phyloP scores from a whole-genome alignment of 2,113 vertebrate species.

The Chamaea fasciata region DNA sequence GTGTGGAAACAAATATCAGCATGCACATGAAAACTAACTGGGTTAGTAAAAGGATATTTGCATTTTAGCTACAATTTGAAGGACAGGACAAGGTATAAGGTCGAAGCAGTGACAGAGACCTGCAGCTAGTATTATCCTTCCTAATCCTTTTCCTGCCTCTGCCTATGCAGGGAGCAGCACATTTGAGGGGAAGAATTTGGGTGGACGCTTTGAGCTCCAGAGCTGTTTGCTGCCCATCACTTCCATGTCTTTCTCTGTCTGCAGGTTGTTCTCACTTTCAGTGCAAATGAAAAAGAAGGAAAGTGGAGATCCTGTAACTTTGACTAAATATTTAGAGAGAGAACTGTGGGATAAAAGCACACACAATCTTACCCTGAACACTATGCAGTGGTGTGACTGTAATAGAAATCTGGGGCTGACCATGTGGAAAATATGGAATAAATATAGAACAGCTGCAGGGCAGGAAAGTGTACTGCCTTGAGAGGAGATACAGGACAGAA shows the following conservation, averaged over 20 bases:
- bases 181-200: not conserved
- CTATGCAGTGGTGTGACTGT: not conserved
- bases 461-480: not conserved
- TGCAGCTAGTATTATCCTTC: not conserved
- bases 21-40: not conserved
- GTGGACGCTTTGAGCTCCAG: accelerated
- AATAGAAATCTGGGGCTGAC: not conserved
- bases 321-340: not conserved
- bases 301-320: not conserved
- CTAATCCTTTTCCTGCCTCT: not conserved
- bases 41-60: not conserved
- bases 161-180: not conserved
- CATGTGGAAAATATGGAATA: not conserved
- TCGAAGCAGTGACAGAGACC: not conserved
- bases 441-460: not conserved
- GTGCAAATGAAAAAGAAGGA: not conserved
- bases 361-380: not conserved
- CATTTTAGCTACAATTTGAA: not conserved
- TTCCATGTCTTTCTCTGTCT: not conserved
- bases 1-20: not conserved
- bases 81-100: not conserved
- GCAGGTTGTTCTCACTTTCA: accelerated
- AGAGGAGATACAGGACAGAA: not conserved
- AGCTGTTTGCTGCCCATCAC: not conserved
- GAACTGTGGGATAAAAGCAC: not conserved